Evolutionary conservation across 2,888 invertebrate species (phyloP).

Genomic region (Myathropa florea): DNA sequence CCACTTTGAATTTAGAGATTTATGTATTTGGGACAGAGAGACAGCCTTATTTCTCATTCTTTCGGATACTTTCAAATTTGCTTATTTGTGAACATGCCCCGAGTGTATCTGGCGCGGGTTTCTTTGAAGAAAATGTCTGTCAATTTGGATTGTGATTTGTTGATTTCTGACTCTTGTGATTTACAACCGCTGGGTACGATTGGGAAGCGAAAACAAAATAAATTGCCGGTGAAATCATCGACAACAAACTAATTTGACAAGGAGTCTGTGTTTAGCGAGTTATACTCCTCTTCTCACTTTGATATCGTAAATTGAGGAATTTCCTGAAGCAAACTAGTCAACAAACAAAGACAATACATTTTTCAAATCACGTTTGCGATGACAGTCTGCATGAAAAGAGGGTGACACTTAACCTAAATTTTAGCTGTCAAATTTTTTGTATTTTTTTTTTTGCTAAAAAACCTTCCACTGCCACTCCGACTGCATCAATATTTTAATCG

Average conservation of each 20-base stretch:
- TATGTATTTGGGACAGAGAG: neutral
- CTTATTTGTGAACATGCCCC: neutral
- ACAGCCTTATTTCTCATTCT: neutral
- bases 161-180: neutral
- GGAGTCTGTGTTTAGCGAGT: too few relatives aligned
- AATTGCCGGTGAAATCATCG: conserved; percentile 6
- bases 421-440: too few relatives aligned
- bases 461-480: neutral
- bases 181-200: neutral
- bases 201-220: neutral
- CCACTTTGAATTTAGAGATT: neutral
- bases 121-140: neutral
- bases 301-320: too few relatives aligned
- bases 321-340: too few relatives aligned
- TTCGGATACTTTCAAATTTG: neutral
- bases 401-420: too few relatives aligned
- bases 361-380: too few relatives aligned
- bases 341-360: neutral
- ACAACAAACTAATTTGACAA: neutral
- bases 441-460: too few relatives aligned
- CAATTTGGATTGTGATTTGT: neutral
- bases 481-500: neutral
- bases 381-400: too few relatives aligned
- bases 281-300: too few relatives aligned
- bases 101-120: neutral